Percentiles rank a stretch among this genome's conserved stretches.
Conservation (phyloP, 2,113 vertebrate genomes). For the Pipa parva region DNA sequence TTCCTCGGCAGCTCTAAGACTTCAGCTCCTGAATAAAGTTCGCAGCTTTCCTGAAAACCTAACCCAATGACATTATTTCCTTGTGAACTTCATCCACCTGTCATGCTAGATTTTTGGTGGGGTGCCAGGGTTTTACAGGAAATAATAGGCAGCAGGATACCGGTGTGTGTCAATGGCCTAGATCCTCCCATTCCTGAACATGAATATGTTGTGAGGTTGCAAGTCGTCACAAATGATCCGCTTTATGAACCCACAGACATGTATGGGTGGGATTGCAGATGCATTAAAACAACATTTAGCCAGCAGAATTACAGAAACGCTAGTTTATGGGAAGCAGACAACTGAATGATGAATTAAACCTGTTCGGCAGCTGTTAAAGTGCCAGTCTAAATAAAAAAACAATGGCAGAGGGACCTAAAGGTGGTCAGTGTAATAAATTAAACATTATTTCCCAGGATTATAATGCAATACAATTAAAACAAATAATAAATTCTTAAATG, state of each 20-base stretch:
- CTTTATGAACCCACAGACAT: constrained; percentile 49
- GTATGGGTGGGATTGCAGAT: constrained; percentile 54
- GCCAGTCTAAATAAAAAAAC: not conserved
- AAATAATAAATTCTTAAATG: too few relatives aligned
- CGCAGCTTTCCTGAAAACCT: constrained; percentile 75
- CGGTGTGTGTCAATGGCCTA: constrained; percentile 72
- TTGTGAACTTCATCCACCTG: constrained; percentile 78
- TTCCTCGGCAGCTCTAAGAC: constrained; percentile 18
- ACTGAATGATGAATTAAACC: constrained; percentile 8
- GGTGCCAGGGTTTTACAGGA: constrained; percentile 71
- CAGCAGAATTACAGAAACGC: constrained; percentile 25
- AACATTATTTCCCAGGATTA: not conserved
- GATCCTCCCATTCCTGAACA: constrained; percentile 80
- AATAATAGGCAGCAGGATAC: constrained; percentile 82
- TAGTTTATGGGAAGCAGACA: constrained; percentile 48
- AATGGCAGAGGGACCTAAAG: not conserved
- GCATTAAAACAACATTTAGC: constrained; percentile 53
- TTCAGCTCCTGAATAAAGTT: constrained; percentile 56
- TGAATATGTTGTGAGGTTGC: constrained; percentile 59
- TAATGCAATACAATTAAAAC: too few relatives aligned
- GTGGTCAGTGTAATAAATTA: not conserved
- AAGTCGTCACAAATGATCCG: constrained; percentile 49
- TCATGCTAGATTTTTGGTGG: constrained; percentile 65
- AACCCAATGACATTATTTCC: constrained; percentile 67
- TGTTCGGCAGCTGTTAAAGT: not conserved